Conservation (phyloP, 1,140 invertebrate species). For the Eulimnadia texana region DNA sequence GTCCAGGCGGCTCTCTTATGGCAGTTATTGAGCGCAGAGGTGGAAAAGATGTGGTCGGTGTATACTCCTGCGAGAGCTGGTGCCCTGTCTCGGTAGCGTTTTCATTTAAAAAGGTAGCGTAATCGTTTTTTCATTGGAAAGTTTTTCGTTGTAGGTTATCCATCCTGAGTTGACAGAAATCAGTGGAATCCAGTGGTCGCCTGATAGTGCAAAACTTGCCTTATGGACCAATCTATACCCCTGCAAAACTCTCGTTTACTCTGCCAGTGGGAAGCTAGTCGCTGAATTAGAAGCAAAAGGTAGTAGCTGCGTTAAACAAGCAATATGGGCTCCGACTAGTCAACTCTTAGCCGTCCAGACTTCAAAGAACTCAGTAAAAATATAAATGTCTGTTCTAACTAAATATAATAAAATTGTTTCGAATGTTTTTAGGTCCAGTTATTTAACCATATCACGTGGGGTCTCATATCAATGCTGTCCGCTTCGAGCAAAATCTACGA, state of each 20-base stretch:
- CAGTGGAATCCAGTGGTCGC: slow-evolving; percentile 6
- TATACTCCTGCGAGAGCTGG: slow-evolving; percentile 4
- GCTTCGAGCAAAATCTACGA: neutral
- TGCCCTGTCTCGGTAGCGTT: neutral
- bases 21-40: slow-evolving; percentile 1
- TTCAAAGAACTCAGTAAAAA: neutral
- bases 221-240: neutral
- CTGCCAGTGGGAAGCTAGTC: neutral
- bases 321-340: neutral
- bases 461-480: neutral
- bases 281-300: neutral
- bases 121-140: neutral
- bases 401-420: neutral
- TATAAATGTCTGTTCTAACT: neutral
- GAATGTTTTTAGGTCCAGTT: neutral
- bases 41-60: neutral
- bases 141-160: neutral
- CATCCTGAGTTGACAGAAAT: neutral
- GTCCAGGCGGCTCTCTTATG: neutral
- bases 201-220: neutral
- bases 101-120: neutral
- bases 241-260: slow-evolving; percentile 1
- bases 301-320: neutral
- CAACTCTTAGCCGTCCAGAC: slow-evolving; percentile 1
- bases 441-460: neutral